Conservation (phyloP, 2,888 invertebrate genomes). For the Psylliodes chrysocephalus region DNA sequence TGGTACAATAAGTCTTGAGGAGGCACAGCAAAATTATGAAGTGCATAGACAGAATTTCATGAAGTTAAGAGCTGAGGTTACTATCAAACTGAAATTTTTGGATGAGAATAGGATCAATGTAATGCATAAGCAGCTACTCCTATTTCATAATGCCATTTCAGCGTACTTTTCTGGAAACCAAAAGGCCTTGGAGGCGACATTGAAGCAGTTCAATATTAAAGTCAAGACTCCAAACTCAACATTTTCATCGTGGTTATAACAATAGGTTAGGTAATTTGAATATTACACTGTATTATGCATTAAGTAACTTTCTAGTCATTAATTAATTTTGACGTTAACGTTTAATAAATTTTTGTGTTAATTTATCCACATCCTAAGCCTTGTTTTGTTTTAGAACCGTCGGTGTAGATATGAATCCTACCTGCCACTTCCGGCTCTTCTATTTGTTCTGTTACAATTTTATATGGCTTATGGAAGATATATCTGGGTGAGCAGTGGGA, state of each 20-base stretch:
- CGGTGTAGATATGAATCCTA: too few relatives aligned
- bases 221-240: conserved; percentile 82
- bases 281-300: conserved; percentile 16
- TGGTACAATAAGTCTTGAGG: conserved; percentile 74
- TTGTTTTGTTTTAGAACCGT: too few relatives aligned
- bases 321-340: conserved; percentile 18
- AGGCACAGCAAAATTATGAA: conserved; percentile 84
- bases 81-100: conserved; percentile 94
- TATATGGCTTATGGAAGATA: too few relatives aligned
- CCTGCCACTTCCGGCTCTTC: too few relatives aligned
- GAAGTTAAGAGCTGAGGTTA: conserved; percentile 90
- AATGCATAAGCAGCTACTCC: conserved; percentile 95
- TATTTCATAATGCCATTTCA: conserved; percentile 96
- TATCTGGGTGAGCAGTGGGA: too few relatives aligned
- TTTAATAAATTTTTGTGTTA: conserved; percentile 27
- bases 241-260: conserved; percentile 85
- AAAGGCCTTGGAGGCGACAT: conserved; percentile 89
- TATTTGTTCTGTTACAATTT: too few relatives aligned
- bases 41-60: conserved; percentile 92
- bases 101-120: conserved; percentile 99
- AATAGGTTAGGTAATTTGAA: conserved; percentile 63
- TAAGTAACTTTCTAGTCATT: conserved; percentile 29
- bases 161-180: conserved; percentile 98
- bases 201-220: conserved; percentile 95
- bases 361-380: conserved; percentile 22